Percentiles rank a stretch among this genome's conserved stretches.
Conservation (phyloP, 1,140 invertebrate species). For the Branchinecta lindahli region DNA sequence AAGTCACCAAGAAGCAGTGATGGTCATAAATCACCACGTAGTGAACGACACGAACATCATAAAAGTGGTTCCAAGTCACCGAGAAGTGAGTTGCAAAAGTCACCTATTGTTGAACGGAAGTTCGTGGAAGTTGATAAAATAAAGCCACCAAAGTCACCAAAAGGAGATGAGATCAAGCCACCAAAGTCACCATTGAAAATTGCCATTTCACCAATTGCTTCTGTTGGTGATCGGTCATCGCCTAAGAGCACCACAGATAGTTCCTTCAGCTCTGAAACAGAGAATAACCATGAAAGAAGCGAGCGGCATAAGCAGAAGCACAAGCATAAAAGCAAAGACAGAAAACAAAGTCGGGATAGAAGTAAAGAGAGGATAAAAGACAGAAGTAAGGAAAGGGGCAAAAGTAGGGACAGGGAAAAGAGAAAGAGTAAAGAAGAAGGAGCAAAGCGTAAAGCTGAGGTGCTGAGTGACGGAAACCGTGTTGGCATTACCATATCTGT, state of each 20-base stretch:
- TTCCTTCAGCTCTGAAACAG: constrained; percentile 3
- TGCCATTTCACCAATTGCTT: neutral
- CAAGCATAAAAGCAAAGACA: constrained; percentile 4
- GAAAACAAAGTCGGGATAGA: neutral
- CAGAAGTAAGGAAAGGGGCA: constrained; percentile 17
- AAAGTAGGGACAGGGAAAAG: constrained; percentile 15
- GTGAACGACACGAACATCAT: neutral
- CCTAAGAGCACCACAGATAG: neutral
- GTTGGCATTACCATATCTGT: constrained; percentile 21
- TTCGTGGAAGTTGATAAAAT: neutral
- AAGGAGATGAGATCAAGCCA: no score
- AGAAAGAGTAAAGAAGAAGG: constrained; percentile 33
- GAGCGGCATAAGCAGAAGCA: constrained; percentile 3
- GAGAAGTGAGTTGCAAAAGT: neutral
- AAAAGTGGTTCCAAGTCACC: neutral
- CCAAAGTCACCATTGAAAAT: neutral
- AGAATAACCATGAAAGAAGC: constrained; percentile 9
- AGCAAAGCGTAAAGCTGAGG: constrained; percentile 65
- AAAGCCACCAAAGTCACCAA: neutral
- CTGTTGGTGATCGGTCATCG: neutral
- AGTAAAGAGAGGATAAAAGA: constrained; percentile 16
- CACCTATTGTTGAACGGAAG: neutral
- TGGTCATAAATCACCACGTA: neutral
- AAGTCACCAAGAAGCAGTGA: neutral
- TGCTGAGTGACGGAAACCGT: constrained; percentile 30